These are phyloP conservation scores for Felis catus DNA, from an alignment of 2,113 vertebrate genomes.

Conservation along the genomic window DNA sequence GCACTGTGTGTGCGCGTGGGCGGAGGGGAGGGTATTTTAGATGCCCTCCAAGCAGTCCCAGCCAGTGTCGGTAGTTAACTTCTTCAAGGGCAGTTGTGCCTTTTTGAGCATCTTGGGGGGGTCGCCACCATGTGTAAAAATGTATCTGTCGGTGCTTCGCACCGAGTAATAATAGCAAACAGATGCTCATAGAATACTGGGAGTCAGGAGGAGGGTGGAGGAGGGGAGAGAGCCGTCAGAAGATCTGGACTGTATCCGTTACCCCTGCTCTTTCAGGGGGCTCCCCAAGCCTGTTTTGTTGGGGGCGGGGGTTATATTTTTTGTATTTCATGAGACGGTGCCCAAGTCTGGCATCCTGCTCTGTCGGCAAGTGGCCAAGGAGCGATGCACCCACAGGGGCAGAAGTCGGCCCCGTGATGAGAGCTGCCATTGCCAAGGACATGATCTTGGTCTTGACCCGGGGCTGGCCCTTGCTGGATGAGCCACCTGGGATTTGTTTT, in stretches of 20 bases:
- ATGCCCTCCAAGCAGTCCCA: background rate
- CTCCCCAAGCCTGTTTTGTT: background rate
- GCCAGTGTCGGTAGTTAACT: background rate
- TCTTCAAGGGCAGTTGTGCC: background rate
- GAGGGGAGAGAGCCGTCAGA: rapidly evolving
- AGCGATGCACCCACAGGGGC: rapidly evolving
- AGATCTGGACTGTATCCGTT: background rate
- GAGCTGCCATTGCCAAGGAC: background rate
- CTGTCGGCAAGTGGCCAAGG: background rate
- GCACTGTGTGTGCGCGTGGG: background rate
- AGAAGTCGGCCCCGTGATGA: background rate
- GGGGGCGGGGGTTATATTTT: background rate
- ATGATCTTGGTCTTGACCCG: background rate
- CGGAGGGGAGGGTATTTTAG: background rate
- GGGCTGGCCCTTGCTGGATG: background rate
- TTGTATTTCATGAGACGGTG: background rate
- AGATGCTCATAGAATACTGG: background rate
- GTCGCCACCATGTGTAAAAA: background rate
- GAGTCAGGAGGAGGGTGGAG: too few species aligned
- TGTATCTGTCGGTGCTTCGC: background rate
- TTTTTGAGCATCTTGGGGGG: background rate
- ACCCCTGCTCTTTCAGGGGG: rapidly evolving
- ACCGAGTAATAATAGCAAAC: background rate
- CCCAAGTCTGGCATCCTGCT: background rate
- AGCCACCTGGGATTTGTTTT: background rate